phyloP scores from a whole-genome alignment of 2,113 vertebrate genomes.

The Gobio gobio region DNA sequence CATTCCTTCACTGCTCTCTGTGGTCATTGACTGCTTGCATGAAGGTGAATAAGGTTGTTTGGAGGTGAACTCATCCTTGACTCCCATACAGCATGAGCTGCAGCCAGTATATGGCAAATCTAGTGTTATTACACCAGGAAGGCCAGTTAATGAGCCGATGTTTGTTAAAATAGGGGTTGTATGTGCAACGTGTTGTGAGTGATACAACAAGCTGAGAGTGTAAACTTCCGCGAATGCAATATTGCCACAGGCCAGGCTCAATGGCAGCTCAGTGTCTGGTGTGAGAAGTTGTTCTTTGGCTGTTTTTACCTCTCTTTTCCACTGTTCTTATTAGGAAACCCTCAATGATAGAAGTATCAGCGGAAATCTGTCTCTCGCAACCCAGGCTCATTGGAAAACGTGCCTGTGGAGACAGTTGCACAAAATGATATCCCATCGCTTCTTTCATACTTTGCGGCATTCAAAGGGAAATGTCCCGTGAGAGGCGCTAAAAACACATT shows the following conservation, averaged over 20 bases:
- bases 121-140: not conserved
- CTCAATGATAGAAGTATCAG: not conserved
- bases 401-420: not conserved
- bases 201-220: not conserved
- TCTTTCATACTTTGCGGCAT: too few species aligned
- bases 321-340: not conserved
- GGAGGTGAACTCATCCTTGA: slow-evolving; percentile 19
- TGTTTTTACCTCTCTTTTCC: not conserved
- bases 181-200: slow-evolving; percentile 10
- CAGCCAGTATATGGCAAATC: not conserved
- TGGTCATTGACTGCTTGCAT: slow-evolving; percentile 4
- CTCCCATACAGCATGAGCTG: not conserved
- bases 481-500: too few species aligned
- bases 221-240: not conserved
- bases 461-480: too few species aligned
- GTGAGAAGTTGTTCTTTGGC: not conserved
- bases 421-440: not conserved
- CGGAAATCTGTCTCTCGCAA: too few species aligned
- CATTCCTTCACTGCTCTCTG: not conserved
- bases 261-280: slow-evolving; percentile 16
- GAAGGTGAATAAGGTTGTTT: slow-evolving; percentile 15
- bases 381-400: not conserved
- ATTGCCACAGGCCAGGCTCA: slow-evolving; percentile 21
- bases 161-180: not conserved
- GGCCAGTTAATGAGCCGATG: not conserved